Conservation (phyloP, 1,140 invertebrate species). For the Lasioglossum albipes region DNA sequence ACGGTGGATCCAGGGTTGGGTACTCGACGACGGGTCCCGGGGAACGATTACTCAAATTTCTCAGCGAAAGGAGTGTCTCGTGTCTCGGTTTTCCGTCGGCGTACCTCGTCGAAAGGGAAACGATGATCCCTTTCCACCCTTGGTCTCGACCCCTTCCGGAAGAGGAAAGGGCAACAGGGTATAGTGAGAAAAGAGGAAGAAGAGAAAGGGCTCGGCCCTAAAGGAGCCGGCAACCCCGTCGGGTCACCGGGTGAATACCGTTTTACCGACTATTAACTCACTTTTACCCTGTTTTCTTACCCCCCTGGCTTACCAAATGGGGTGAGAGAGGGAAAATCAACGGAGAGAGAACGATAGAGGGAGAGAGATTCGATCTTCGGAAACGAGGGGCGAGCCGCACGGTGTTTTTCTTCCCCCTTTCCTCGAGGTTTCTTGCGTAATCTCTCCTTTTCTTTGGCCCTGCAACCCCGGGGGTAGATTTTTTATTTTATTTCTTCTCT, state of each 20-base stretch:
- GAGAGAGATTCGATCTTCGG: no score
- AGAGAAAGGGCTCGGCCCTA: conserved; percentile 36
- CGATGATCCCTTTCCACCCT: conserved; percentile 38
- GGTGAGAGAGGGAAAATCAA: background rate
- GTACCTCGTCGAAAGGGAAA: background rate
- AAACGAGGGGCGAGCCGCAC: conserved; percentile 20
- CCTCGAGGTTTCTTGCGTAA: conserved; percentile 62
- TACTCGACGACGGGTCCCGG: conserved; percentile 35
- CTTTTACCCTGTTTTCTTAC: conserved; percentile 77
- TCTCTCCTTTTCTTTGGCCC: conserved; percentile 49
- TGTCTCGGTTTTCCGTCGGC: conserved; percentile 56
- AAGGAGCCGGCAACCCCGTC: conserved; percentile 40
- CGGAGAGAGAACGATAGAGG: no score
- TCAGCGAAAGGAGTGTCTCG: conserved; percentile 67
- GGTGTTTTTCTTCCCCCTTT: conserved; percentile 65
- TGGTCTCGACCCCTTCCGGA: conserved; percentile 47
- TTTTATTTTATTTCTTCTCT: conserved; percentile 22
- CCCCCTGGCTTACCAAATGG: conserved; percentile 15
- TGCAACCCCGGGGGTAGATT: background rate
- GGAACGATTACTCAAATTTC: conserved; percentile 68
- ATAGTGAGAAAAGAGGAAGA: conserved; percentile 46
- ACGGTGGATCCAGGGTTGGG: conserved; percentile 13
- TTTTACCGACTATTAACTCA: conserved; percentile 81
- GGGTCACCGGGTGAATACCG: conserved; percentile 77
- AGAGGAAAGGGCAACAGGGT: conserved; percentile 24